These are phyloP conservation scores for Platycheirus rosarum DNA, from an alignment of 2,888 invertebrate genomes.

Conservation along the genomic window DNA sequence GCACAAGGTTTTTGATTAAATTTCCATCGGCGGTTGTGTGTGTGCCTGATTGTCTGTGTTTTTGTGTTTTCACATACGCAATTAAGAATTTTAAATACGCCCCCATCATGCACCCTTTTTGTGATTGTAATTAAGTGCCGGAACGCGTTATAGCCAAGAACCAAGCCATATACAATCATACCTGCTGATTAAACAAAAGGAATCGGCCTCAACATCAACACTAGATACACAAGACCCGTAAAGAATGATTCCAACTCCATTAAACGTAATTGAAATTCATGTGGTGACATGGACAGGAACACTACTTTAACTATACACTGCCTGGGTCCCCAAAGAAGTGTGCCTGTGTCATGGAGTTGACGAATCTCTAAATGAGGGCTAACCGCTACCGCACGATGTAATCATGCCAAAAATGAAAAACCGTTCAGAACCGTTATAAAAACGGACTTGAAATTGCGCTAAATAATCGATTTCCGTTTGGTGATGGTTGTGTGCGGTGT, in stretches of 20 bases:
- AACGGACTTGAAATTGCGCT: slow-evolving; percentile 17
- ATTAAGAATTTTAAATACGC: slow-evolving; percentile 65
- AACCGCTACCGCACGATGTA: slow-evolving; percentile 55
- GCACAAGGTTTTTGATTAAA: slow-evolving; percentile 57
- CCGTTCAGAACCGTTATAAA: slow-evolving; percentile 28
- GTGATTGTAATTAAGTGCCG: slow-evolving; percentile 56
- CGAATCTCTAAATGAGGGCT: slow-evolving; percentile 46
- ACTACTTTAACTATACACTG: slow-evolving; percentile 31
- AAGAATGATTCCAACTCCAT: slow-evolving; percentile 54
- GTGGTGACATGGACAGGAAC: slow-evolving; percentile 52
- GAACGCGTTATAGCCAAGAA: slow-evolving; percentile 38
- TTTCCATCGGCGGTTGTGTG: slow-evolving; percentile 11
- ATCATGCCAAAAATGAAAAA: slow-evolving; percentile 53
- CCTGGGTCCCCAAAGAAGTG: slow-evolving; percentile 32
- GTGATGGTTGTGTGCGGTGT: slow-evolving; percentile 40
- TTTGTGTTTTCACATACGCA: slow-evolving; percentile 51
- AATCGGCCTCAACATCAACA: slow-evolving; percentile 19
- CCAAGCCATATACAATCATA: neutral
- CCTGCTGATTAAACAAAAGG: slow-evolving; percentile 35
- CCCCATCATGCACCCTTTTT: slow-evolving; percentile 41
- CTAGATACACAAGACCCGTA: too few species aligned
- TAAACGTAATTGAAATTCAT: slow-evolving; percentile 64
- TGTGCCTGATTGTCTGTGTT: neutral
- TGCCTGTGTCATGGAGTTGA: slow-evolving; percentile 25
- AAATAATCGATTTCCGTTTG: slow-evolving; percentile 70